Conservation (phyloP, 2,888 invertebrate genomes). For the Omphaloscelis lunosa region DNA sequence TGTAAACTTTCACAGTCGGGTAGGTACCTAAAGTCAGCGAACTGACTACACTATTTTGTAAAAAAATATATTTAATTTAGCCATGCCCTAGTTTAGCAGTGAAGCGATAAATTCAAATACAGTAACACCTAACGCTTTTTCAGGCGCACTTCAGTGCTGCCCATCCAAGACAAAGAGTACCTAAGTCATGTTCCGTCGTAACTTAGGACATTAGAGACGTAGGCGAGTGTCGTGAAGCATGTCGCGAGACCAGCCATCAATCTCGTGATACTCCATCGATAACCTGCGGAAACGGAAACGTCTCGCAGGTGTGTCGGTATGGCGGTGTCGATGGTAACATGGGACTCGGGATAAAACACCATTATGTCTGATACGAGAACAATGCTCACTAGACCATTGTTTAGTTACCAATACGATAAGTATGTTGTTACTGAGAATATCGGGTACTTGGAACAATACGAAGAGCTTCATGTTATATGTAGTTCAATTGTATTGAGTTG, state of each 20-base stretch:
- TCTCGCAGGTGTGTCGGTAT: conserved; percentile 48
- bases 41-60: not conserved
- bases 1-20: not conserved
- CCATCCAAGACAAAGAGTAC: not conserved
- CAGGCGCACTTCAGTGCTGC: not conserved
- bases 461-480: conserved; percentile 3
- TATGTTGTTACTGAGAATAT: conserved; percentile 20
- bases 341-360: conserved; percentile 54
- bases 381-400: conserved; percentile 45
- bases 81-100: not conserved
- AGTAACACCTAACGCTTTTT: not conserved
- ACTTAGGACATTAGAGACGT: not conserved
- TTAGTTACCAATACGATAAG: conserved; percentile 30
- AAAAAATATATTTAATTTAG: not conserved
- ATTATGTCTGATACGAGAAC: conserved; percentile 52
- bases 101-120: not conserved
- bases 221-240: conserved; percentile 9
- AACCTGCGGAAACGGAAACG: conserved; percentile 53
- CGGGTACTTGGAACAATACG: conserved; percentile 9
- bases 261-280: conserved; percentile 58
- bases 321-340: conserved; percentile 45
- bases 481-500: conserved; percentile 3
- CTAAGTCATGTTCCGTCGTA: conserved; percentile 12
- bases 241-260: conserved; percentile 45
- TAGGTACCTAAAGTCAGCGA: not conserved